These are phyloP conservation scores for Rotaria macrura DNA, from an alignment of 2,888 invertebrate genomes.

Conservation along the genomic window DNA sequence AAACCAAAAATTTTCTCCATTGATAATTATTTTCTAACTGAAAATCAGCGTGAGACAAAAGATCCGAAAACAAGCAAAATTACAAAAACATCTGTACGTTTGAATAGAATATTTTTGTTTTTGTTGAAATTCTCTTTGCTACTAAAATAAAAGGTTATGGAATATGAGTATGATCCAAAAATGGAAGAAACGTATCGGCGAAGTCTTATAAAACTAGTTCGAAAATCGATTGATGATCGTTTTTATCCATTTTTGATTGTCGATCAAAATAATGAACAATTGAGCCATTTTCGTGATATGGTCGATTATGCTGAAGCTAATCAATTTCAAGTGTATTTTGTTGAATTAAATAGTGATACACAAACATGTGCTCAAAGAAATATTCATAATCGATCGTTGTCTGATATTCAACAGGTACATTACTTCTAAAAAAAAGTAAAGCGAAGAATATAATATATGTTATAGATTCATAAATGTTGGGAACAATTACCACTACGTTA, in stretches of 20 bases:
- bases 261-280: conserved; percentile 75
- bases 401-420: conserved; percentile 62
- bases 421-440: background rate
- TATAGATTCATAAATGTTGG: conserved; percentile 60
- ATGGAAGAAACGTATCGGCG: conserved; percentile 71
- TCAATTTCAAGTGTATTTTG: conserved; percentile 78
- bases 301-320: conserved; percentile 68
- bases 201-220: conserved; percentile 75
- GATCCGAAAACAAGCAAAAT: conserved; percentile 23
- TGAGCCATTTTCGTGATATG: conserved; percentile 69
- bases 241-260: conserved; percentile 83
- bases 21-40: conserved; percentile 33
- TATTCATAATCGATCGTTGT: conserved; percentile 66
- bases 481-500: conserved; percentile 50
- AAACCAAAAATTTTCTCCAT: conserved; percentile 32
- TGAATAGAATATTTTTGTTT: background rate
- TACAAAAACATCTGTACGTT: background rate
- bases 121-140: background rate
- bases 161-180: conserved; percentile 75
- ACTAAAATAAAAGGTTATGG: conserved; percentile 58
- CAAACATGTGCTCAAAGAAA: conserved; percentile 70
- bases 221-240: conserved; percentile 75
- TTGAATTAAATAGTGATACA: conserved; percentile 72
- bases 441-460: background rate
- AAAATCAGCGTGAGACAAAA: conserved; percentile 26